A percentile compares a stretch with the other conserved stretches of the same genome.
Evolutionary conservation across 2,888 invertebrate genomes (phyloP).

Genomic region (Tuta absoluta): DNA sequence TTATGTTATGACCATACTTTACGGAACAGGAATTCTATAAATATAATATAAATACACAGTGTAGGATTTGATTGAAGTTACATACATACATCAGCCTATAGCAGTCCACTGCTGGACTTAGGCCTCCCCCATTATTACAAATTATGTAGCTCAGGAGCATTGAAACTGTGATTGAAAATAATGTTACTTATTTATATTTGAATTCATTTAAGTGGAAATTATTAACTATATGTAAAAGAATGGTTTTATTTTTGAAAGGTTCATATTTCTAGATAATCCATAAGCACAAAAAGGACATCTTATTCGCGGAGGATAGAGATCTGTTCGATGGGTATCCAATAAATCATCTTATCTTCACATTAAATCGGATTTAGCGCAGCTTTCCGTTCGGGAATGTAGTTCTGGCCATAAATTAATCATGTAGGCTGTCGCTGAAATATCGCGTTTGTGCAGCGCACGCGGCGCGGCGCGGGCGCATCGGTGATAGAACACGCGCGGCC

Average conservation of each 20-base stretch:
- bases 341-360: constrained; percentile 75
- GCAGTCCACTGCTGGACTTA: no score
- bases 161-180: neutral
- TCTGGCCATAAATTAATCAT: constrained; percentile 79
- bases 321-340: constrained; percentile 55
- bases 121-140: no score
- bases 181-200: no score
- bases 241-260: neutral
- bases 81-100: no score
- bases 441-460: constrained; percentile 55
- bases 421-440: constrained; percentile 80
- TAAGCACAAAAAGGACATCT: constrained; percentile 32
- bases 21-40: constrained; percentile 26
- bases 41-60: constrained; percentile 19
- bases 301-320: constrained; percentile 42
- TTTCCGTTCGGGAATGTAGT: constrained; percentile 65
- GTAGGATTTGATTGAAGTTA: neutral
- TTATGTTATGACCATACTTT: constrained; percentile 38
- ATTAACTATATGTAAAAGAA: neutral
- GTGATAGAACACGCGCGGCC: constrained; percentile 61
- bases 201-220: no score
- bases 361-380: constrained; percentile 68
- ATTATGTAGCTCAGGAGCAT: neutral
- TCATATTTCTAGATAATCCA: constrained; percentile 27
- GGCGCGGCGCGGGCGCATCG: constrained; percentile 67